These are phyloP conservation scores for Drosophila suboccidentalis DNA, from an alignment of 2,888 invertebrate species.

Conservation along the genomic window DNA sequence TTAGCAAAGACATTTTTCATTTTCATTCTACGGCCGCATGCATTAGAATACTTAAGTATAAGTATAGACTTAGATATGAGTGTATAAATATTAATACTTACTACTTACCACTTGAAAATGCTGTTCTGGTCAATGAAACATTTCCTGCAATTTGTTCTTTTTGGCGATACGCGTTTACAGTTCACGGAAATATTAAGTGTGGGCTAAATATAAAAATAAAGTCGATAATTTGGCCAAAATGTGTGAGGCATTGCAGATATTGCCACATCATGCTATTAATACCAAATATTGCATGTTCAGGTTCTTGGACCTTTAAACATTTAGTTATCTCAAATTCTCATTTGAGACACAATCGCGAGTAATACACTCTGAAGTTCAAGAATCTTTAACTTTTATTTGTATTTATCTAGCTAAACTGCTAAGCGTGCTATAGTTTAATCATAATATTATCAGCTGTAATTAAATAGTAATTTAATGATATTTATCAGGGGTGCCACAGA, in stretches of 20 bases:
- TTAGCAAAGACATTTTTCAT: constrained; percentile 10
- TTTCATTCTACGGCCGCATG: neutral
- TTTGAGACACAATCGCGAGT: no score
- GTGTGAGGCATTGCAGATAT: neutral
- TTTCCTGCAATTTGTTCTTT: neutral
- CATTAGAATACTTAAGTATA: constrained; percentile 12
- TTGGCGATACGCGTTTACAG: neutral
- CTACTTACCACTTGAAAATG: constrained; percentile 4
- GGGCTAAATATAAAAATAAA: neutral
- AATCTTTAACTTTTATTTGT: no score
- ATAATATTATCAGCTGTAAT: no score
- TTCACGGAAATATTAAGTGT: neutral
- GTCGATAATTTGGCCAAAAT: neutral
- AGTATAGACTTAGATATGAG: constrained; percentile 23
- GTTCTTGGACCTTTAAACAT: no score
- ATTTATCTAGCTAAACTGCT: no score
- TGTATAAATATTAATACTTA: neutral
- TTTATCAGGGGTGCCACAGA: no score
- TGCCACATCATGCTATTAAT: constrained; percentile 1
- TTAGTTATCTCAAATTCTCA: no score
- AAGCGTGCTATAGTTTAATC: no score
- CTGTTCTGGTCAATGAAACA: constrained; percentile 26
- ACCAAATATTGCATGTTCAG: neutral
- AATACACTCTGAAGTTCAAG: no score
- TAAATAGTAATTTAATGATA: no score